Evolutionary conservation across 2,797 vertebrate genomes (phyloP).

Genomic region (Psittacula echo): DNA sequence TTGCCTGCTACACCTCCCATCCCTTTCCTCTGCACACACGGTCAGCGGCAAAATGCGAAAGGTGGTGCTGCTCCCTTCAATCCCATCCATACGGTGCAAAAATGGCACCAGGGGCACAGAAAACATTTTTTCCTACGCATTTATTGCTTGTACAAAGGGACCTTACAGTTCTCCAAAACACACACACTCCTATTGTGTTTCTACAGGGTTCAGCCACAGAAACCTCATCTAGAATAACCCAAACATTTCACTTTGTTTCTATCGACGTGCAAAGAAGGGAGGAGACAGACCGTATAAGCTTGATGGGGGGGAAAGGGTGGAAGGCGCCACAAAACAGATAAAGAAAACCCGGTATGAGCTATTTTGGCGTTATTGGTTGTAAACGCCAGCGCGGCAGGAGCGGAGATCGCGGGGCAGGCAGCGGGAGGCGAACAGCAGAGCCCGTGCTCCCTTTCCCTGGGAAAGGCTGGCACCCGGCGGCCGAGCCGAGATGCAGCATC

Average conservation of each 20-base stretch:
- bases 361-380: neutral
- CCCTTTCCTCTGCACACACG: rapidly evolving
- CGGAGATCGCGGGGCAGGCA: neutral
- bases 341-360: neutral
- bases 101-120: rapidly evolving
- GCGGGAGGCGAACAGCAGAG: neutral
- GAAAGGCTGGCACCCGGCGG: neutral
- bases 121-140: neutral
- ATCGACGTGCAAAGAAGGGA: neutral
- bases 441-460: neutral
- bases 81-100: rapidly evolving
- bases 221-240: neutral
- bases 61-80: neutral
- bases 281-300: neutral
- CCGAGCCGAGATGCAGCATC: neutral
- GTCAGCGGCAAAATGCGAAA: neutral
- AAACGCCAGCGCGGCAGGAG: neutral
- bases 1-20: rapidly evolving
- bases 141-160: neutral
- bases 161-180: neutral
- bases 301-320: neutral
- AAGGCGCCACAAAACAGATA: neutral
- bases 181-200: neutral
- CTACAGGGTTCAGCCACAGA: neutral
- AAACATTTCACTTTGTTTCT: neutral